Conservation (phyloP, 2,113 vertebrate genomes). For the rabbit (Oryctolagus cuniculus) region DNA sequence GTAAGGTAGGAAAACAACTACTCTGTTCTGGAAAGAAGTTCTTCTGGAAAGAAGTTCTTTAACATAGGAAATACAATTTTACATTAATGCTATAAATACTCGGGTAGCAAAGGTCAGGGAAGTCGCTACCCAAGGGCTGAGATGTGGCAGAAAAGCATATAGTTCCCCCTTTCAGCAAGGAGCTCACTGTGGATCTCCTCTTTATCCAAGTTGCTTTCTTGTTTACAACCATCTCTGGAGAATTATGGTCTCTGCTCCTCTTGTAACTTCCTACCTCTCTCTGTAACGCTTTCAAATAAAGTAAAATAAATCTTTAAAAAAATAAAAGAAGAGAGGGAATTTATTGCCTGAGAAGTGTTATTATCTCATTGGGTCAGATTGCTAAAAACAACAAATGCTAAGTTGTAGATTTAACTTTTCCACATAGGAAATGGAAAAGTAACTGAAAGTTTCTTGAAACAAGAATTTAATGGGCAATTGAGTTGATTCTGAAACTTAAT, state of each 20-base stretch:
- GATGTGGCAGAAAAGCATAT: neutral
- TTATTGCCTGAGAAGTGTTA: neutral
- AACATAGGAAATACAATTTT: neutral
- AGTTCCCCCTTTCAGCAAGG: neutral
- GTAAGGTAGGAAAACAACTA: neutral
- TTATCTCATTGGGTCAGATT: neutral
- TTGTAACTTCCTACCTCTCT: neutral
- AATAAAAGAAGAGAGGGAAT: neutral
- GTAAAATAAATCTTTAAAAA: too few species aligned
- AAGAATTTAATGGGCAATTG: constrained; percentile 44
- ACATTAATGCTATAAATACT: neutral
- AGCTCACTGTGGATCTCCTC: neutral
- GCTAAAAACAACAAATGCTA: neutral
- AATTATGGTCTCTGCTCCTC: neutral
- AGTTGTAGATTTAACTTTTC: neutral
- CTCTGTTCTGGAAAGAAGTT: neutral
- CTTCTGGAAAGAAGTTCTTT: neutral
- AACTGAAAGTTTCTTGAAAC: constrained; percentile 33
- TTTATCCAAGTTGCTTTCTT: neutral
- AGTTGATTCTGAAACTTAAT: constrained; percentile 28
- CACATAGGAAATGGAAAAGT: constrained; percentile 30
- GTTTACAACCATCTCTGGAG: neutral
- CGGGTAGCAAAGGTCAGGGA: neutral
- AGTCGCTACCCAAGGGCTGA: neutral
- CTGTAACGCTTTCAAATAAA: too few species aligned